Conservation (phyloP, 1,140 invertebrate species). For the Plectrocnemia conspersa region DNA sequence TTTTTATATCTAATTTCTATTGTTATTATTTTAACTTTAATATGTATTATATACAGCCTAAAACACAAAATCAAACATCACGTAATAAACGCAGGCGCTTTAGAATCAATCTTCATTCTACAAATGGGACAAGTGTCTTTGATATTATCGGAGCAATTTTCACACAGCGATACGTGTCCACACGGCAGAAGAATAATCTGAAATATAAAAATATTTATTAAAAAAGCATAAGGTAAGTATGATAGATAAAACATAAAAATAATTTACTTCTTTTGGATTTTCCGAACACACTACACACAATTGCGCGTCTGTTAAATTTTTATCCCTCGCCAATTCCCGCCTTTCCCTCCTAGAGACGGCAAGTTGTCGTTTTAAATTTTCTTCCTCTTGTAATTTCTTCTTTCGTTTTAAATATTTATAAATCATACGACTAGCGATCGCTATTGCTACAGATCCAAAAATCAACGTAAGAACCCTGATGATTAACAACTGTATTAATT, state of each 20-base stretch:
- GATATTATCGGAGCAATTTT: constrained; percentile 72
- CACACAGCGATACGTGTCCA: constrained; percentile 78
- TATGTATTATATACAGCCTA: too few relatives aligned
- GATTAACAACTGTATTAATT: not conserved
- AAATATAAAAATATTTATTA: constrained; percentile 32
- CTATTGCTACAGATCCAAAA: constrained; percentile 61
- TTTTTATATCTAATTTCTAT: too few relatives aligned
- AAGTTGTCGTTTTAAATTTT: constrained; percentile 56
- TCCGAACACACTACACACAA: constrained; percentile 71
- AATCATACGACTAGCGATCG: constrained; percentile 59
- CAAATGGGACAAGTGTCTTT: constrained; percentile 67
- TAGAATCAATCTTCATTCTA: constrained; percentile 58
- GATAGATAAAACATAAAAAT: too few relatives aligned
- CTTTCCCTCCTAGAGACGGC: constrained; percentile 60
- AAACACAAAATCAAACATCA: constrained; percentile 41
- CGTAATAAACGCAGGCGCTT: constrained; percentile 65
- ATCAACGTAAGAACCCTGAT: constrained; percentile 59
- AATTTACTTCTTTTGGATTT: constrained; percentile 66
- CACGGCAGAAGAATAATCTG: constrained; percentile 75
- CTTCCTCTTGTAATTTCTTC: constrained; percentile 53
- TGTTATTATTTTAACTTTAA: too few relatives aligned
- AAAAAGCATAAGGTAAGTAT: not conserved
- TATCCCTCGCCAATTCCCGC: constrained; percentile 57
- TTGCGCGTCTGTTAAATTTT: constrained; percentile 60
- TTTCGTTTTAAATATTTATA: constrained; percentile 59